Percentiles rank a stretch among this genome's conserved stretches.
phyloP scores from a whole-genome alignment of 1,140 invertebrate species.

The Bradynema listronoti region DNA sequence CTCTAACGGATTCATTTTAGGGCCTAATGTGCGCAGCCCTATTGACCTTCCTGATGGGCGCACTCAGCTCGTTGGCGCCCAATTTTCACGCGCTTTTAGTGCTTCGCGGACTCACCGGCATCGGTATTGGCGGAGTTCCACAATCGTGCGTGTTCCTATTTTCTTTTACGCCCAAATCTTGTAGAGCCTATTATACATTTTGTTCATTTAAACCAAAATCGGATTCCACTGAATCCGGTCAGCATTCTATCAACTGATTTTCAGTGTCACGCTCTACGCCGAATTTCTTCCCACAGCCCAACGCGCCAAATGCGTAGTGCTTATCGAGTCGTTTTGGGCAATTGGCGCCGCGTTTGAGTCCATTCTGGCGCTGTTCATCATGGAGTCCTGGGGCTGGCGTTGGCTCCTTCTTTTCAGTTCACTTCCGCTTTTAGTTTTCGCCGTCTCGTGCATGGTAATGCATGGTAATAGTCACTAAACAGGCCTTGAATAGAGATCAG shows the following conservation, averaged over 20 bases:
- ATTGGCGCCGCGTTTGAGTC: conserved; percentile 69
- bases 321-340: conserved; percentile 93
- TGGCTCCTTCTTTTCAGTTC: conserved; percentile 81
- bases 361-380: conserved; percentile 77
- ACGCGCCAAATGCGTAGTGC: conserved; percentile 82
- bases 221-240: too few relatives aligned
- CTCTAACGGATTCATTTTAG: conserved; percentile 60
- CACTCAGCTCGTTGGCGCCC: conserved; percentile 80
- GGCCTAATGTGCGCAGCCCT: conserved; percentile 78
- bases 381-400: conserved; percentile 82
- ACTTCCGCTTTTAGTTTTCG: conserved; percentile 75
- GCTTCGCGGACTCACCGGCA: conserved; percentile 80
- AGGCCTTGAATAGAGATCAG: too few relatives aligned
- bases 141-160: conserved; percentile 85
- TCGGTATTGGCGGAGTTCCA: conserved; percentile 89
- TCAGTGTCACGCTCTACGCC: conserved; percentile 85
- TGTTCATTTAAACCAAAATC: too few relatives aligned
- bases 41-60: conserved; percentile 80
- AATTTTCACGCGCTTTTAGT: conserved; percentile 83
- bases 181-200: too few relatives aligned
- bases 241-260: conserved; percentile 40
- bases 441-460: conserved; percentile 61
- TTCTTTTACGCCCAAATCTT: conserved; percentile 13
- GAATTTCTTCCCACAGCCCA: conserved; percentile 88
- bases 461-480: too few relatives aligned